Percentiles rank a stretch among this genome's conserved stretches.
Conservation (phyloP, 2,888 invertebrate species). For the Epinotia nisella region DNA sequence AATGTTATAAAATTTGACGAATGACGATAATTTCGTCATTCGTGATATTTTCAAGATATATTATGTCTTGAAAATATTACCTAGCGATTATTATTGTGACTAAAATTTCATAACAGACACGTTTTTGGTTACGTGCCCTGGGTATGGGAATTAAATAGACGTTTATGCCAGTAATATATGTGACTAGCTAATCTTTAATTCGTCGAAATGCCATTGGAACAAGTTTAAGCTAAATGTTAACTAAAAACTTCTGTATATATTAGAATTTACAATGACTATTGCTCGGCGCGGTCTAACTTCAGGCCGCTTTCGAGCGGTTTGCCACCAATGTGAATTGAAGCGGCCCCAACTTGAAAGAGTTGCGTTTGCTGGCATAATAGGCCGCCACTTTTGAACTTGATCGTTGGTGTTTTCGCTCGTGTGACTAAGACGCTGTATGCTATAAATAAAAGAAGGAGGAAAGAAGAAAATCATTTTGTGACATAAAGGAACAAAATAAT, state of each 20-base stretch:
- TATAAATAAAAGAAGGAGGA: too few species aligned
- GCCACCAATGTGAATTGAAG: slow-evolving; percentile 43
- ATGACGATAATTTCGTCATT: too few species aligned
- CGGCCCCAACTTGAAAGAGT: slow-evolving; percentile 51
- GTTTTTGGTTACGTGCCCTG: too few species aligned
- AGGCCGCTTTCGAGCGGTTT: slow-evolving; percentile 31
- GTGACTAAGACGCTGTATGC: background rate
- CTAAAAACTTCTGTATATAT: slow-evolving; percentile 28
- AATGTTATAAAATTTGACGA: too few species aligned
- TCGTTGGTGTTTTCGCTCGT: background rate
- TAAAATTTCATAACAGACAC: too few species aligned
- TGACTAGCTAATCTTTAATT: background rate
- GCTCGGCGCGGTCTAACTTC: slow-evolving; percentile 26
- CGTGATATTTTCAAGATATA: too few species aligned
- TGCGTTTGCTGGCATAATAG: slow-evolving; percentile 50
- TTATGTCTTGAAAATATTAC: too few species aligned
- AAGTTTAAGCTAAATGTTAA: slow-evolving; percentile 4
- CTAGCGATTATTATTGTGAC: too few species aligned
- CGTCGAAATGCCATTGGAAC: background rate
- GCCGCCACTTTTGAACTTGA: slow-evolving; percentile 44
- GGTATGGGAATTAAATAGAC: too few species aligned
- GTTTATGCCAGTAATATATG: background rate
- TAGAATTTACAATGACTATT: slow-evolving; percentile 34
- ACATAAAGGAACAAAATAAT: too few species aligned
- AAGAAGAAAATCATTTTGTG: too few species aligned